Evolutionary conservation across 2,888 invertebrate genomes (phyloP).

Genomic region (Ormyrus nitidulus): DNA sequence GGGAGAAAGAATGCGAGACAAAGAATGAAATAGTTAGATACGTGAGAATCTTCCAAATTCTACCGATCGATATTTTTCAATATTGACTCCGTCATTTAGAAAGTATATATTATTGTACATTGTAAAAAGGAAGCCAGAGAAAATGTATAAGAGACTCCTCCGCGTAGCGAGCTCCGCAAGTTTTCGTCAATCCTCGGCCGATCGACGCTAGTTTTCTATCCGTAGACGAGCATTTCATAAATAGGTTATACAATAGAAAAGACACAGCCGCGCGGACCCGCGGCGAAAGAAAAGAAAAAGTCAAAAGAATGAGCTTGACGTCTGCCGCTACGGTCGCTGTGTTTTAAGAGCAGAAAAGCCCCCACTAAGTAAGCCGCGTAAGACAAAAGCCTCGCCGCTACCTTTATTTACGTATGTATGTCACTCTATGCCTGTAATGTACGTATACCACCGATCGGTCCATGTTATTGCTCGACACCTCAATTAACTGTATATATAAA

Average conservation of each 20-base stretch:
- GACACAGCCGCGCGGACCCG: neutral
- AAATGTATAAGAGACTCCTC: constrained; percentile 4
- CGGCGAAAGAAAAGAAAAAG: constrained; percentile 5
- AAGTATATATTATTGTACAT: constrained; percentile 26
- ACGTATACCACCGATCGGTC: constrained; percentile 58
- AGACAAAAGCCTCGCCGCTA: constrained; percentile 7
- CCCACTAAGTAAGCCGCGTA: neutral
- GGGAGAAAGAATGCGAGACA: neutral
- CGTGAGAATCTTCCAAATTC: constrained; percentile 28
- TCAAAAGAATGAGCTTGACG: constrained; percentile 19
- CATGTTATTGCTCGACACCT: constrained; percentile 63
- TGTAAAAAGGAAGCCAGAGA: neutral
- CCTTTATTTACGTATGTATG: constrained; percentile 38
- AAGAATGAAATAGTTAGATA: neutral
- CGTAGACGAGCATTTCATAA: constrained; percentile 25
- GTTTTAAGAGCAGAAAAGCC: neutral
- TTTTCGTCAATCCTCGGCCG: constrained; percentile 26
- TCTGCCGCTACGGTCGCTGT: neutral
- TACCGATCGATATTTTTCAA: constrained; percentile 45
- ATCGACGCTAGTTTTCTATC: constrained; percentile 41
- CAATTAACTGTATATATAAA: constrained; percentile 66
- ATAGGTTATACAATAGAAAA: neutral
- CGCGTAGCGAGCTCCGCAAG: neutral
- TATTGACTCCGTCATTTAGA: constrained; percentile 34
- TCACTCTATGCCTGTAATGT: constrained; percentile 39